A percentile compares a stretch with the other conserved stretches of the same genome.
Conservation (phyloP, 1,140 invertebrate genomes). For the Probaryconus sp. region DNA sequence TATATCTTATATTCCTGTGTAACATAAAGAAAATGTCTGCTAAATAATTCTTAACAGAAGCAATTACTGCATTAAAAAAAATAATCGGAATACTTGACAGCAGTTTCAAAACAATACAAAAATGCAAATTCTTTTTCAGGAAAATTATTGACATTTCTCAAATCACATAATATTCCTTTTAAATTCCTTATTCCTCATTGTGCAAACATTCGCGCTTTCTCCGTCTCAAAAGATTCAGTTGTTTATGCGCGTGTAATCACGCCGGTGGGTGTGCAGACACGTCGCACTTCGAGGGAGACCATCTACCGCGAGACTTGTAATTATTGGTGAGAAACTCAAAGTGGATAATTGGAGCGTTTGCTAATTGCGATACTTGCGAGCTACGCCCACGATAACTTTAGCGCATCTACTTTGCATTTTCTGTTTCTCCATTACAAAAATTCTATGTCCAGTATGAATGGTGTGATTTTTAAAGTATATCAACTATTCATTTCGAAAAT, state of each 20-base stretch:
- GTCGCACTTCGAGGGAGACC: constrained; percentile 49
- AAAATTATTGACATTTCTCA: too few relatives aligned
- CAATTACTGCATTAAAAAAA: too few relatives aligned
- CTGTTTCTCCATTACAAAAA: not conserved
- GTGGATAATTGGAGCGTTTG: constrained; percentile 66
- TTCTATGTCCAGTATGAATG: not conserved
- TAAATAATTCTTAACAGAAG: too few relatives aligned
- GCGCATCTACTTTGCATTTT: constrained; percentile 1
- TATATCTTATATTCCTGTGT: too few relatives aligned
- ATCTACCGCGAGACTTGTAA: constrained; percentile 56
- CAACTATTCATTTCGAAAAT: too few relatives aligned
- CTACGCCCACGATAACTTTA: constrained; percentile 41
- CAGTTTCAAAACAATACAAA: too few relatives aligned
- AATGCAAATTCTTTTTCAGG: too few relatives aligned
- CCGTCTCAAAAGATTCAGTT: constrained; percentile 16
- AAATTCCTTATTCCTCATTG: too few relatives aligned
- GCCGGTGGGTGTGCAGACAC: constrained; percentile 41
- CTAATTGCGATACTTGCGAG: constrained; percentile 59
- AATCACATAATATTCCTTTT: too few relatives aligned
- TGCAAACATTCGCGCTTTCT: constrained; percentile 35
- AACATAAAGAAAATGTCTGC: too few relatives aligned
- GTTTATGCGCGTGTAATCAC: constrained; percentile 42
- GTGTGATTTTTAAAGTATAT: too few relatives aligned
- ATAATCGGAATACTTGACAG: too few relatives aligned
- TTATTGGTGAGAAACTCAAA: constrained; percentile 64